Conservation (phyloP, 2,888 invertebrate species). For the Harpalus rufipes region DNA sequence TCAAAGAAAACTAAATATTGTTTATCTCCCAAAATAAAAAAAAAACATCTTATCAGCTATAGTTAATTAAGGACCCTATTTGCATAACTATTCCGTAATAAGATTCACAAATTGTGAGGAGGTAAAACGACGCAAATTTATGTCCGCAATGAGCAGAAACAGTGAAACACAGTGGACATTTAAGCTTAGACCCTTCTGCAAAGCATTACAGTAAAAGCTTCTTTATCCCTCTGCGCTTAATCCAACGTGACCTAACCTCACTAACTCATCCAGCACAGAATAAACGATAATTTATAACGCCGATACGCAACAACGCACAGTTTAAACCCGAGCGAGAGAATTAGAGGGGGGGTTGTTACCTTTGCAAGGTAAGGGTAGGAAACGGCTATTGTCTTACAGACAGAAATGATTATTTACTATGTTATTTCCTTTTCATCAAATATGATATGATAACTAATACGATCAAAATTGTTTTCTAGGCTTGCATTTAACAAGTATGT, state of each 20-base stretch:
- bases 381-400: slow-evolving; percentile 35
- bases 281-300: slow-evolving; percentile 55
- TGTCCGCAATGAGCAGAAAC: slow-evolving; percentile 43
- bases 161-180: slow-evolving; percentile 38
- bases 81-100: not conserved
- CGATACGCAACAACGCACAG: slow-evolving; percentile 54
- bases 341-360: not conserved
- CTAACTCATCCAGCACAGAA: slow-evolving; percentile 51
- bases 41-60: not conserved
- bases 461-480: not conserved
- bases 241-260: slow-evolving; percentile 56
- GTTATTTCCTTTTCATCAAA: slow-evolving; percentile 12
- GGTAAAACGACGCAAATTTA: slow-evolving; percentile 42
- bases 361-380: not conserved
- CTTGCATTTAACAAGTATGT: no score
- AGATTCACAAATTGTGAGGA: slow-evolving; percentile 34
- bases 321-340: slow-evolving; percentile 30
- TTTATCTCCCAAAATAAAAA: no score
- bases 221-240: slow-evolving; percentile 43
- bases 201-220: slow-evolving; percentile 58
- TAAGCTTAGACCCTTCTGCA: slow-evolving; percentile 55
- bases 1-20: no score
- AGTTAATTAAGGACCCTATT: slow-evolving; percentile 6
- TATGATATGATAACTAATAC: not conserved
- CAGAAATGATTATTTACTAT: slow-evolving; percentile 20